Conservation (phyloP, 1,140 invertebrate genomes). For the Zophobas atratus region DNA sequence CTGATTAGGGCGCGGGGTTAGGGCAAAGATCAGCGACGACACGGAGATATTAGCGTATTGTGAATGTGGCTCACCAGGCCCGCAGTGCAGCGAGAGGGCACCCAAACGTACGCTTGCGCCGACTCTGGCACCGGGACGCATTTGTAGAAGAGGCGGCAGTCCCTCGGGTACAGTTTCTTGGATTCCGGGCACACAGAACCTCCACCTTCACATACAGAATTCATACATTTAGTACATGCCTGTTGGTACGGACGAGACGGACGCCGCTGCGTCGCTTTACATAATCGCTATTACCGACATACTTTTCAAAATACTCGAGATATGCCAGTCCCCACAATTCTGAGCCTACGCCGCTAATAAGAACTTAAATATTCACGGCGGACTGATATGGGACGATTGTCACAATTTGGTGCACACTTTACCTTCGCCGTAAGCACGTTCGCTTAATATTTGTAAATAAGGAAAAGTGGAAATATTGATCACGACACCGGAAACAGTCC, state of each 20-base stretch:
- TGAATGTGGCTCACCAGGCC: conserved; percentile 52
- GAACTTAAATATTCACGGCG: conserved; percentile 31
- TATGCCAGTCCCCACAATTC: conserved; percentile 1
- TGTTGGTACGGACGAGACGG: not conserved
- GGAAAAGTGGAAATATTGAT: no score
- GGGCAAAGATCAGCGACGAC: conserved; percentile 38
- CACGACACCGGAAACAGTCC: no score
- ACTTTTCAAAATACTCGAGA: conserved; percentile 34
- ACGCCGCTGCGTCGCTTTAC: conserved; percentile 21
- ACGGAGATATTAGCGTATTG: conserved; percentile 52
- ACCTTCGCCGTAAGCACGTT: not conserved
- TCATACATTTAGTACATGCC: conserved; percentile 50
- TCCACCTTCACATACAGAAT: conserved; percentile 56
- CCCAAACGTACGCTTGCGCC: conserved; percentile 49
- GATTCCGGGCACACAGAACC: conserved; percentile 55
- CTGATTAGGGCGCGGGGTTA: conserved; percentile 28
- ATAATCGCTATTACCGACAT: conserved; percentile 27
- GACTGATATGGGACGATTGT: conserved; percentile 8
- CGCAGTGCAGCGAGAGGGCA: conserved; percentile 56
- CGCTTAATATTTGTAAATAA: no score
- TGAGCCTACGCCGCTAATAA: conserved; percentile 19
- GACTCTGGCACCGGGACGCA: conserved; percentile 51
- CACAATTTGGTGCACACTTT: not conserved
- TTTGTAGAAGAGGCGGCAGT: conserved; percentile 57
- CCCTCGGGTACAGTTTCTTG: conserved; percentile 58